phyloP scores from a whole-genome alignment of 2,113 vertebrate species.

The Gallinago jamesoni region DNA sequence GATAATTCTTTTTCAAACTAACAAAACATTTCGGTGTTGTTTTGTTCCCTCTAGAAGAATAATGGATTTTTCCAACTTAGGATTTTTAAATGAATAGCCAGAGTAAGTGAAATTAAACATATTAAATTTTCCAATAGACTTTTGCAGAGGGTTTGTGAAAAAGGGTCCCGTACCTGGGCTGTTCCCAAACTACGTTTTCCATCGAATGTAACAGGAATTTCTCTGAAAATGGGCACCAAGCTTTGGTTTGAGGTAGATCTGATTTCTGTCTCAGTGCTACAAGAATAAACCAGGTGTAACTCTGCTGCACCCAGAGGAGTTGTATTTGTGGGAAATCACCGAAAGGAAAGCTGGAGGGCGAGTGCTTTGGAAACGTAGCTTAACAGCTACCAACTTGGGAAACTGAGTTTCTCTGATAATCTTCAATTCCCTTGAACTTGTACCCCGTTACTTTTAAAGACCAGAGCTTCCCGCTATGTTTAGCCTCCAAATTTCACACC shows the following conservation, averaged over 20 bases:
- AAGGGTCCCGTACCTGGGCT: fast-evolving
- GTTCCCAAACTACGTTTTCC: neutral
- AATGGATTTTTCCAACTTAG: neutral
- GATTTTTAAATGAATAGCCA: neutral
- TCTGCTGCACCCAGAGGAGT: neutral
- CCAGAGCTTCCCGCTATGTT: neutral
- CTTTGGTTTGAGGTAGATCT: neutral
- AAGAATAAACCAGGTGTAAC: neutral
- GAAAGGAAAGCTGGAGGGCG: neutral
- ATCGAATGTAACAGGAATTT: neutral
- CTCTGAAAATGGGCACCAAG: neutral
- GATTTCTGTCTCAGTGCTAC: neutral
- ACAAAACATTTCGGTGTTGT: neutral
- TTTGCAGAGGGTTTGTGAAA: neutral
- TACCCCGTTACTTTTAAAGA: neutral
- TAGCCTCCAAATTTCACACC: neutral
- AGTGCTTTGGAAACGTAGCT: neutral
- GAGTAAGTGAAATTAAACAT: neutral
- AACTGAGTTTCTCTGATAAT: neutral
- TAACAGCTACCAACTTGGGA: neutral
- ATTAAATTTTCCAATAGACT: neutral
- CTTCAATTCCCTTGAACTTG: neutral
- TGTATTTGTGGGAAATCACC: neutral
- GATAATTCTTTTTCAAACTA: neutral
- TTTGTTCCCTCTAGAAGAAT: neutral